phyloP scores from a whole-genome alignment of 2,113 vertebrate genomes.

The Peromyscus californicus region DNA sequence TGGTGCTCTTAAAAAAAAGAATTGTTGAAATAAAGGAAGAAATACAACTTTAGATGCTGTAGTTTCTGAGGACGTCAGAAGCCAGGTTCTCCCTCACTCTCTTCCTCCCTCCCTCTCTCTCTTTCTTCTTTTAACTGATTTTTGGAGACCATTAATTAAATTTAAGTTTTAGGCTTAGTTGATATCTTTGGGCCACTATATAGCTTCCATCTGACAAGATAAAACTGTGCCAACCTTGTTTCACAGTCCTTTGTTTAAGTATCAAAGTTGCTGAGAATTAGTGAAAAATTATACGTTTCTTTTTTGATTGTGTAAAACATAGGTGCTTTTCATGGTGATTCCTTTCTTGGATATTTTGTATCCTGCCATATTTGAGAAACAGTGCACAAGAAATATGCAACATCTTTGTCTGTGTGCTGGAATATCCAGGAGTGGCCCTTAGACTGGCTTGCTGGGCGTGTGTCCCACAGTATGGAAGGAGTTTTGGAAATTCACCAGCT shows the following conservation, averaged over 20 bases:
- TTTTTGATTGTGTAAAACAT: slow-evolving; percentile 49
- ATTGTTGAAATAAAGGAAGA: slow-evolving; percentile 8
- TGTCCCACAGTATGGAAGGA: background rate
- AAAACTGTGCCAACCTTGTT: background rate
- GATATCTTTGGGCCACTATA: slow-evolving; percentile 15
- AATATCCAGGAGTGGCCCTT: rapidly evolving
- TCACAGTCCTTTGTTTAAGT: background rate
- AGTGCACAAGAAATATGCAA: background rate
- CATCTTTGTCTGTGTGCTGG: background rate
- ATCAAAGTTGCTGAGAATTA: background rate
- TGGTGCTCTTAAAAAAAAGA: background rate
- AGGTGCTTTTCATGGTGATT: background rate
- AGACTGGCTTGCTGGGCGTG: background rate
- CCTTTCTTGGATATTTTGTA: background rate
- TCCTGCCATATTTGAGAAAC: background rate
- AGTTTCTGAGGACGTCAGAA: background rate
- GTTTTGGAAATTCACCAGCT: background rate
- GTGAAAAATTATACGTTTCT: background rate
- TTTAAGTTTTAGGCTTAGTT: slow-evolving; percentile 48
- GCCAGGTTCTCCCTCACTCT: too few relatives aligned
- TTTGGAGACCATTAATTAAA: background rate
- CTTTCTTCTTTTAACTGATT: background rate
- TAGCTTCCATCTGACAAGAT: slow-evolving; percentile 25
- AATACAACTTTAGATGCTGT: slow-evolving; percentile 17
- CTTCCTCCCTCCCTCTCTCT: background rate